Conservation (phyloP, 2,797 vertebrate genomes). For the Lutjanus argentimaculatus region DNA sequence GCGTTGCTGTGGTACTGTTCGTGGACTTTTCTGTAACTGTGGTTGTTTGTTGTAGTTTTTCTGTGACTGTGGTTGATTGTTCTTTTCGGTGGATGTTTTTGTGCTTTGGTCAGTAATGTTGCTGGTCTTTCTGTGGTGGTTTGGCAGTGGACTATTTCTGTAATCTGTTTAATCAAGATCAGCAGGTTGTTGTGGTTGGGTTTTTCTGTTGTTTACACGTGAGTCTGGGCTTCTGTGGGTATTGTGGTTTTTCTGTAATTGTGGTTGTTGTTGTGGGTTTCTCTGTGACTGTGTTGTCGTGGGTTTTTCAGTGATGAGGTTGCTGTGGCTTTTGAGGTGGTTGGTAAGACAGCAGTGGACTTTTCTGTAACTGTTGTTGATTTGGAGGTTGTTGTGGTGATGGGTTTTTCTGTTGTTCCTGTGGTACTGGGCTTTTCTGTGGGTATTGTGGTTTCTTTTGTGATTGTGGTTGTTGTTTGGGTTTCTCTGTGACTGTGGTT, state of each 20-base stretch:
- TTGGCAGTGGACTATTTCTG: too few species aligned
- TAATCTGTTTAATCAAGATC: too few species aligned
- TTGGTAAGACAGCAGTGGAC: too few species aligned
- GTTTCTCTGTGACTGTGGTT: background rate
- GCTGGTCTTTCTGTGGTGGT: background rate
- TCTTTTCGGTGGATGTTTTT: background rate
- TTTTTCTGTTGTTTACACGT: too few species aligned
- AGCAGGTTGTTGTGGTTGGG: too few species aligned
- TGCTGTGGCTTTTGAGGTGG: background rate
- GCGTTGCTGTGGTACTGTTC: accelerated
- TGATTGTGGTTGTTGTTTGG: background rate
- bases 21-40: background rate
- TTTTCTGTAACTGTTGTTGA: background rate
- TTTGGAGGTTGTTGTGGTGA: background rate
- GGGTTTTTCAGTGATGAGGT: background rate
- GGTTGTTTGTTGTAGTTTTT: background rate
- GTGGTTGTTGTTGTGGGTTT: too few species aligned
- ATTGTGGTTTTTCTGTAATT: too few species aligned
- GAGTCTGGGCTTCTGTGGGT: too few species aligned
- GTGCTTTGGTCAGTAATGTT: background rate
- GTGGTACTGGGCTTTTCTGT: background rate
- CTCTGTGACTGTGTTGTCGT: too few species aligned
- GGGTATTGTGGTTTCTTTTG: background rate
- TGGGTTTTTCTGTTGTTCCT: background rate
- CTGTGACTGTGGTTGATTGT: background rate